phyloP scores from a whole-genome alignment of 2,797 vertebrate species.

The Muscicapa striata region DNA sequence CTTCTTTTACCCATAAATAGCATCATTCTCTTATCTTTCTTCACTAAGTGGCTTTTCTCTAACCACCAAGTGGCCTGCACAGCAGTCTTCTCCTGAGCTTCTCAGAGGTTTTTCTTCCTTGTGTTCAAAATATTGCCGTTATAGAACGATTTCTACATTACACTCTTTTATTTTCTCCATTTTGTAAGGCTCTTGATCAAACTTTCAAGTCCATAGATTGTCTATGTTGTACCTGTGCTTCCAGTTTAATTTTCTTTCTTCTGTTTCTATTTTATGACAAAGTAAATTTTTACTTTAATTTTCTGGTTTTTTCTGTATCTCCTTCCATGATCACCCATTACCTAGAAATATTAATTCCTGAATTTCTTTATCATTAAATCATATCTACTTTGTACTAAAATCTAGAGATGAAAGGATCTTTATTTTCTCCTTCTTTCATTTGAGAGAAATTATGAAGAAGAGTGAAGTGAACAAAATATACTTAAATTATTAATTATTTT shows the following conservation, averaged over 20 bases:
- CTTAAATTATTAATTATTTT: neutral
- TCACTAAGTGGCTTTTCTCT: neutral
- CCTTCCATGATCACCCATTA: neutral
- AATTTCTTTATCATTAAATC: neutral
- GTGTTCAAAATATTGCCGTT: neutral
- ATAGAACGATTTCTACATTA: neutral
- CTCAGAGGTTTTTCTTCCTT: neutral
- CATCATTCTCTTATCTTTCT: neutral
- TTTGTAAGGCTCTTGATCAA: neutral
- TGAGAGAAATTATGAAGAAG: neutral
- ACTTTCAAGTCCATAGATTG: neutral
- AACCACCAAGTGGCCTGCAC: neutral
- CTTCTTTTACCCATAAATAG: neutral
- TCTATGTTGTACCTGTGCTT: neutral
- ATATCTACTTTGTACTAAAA: neutral
- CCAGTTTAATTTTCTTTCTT: neutral
- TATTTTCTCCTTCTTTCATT: neutral
- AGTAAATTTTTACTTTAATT: neutral
- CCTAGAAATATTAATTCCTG: neutral
- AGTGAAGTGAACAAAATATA: neutral
- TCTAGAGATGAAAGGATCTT: neutral
- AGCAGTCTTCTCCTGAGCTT: neutral
- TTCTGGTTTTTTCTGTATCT: neutral
- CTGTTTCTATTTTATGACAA: neutral
- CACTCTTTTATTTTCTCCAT: neutral